A percentile compares a stretch with the other conserved stretches of the same genome.
Evolutionary conservation across 2,113 vertebrate genomes (phyloP).

Genomic region (Zosterops pallidus): DNA sequence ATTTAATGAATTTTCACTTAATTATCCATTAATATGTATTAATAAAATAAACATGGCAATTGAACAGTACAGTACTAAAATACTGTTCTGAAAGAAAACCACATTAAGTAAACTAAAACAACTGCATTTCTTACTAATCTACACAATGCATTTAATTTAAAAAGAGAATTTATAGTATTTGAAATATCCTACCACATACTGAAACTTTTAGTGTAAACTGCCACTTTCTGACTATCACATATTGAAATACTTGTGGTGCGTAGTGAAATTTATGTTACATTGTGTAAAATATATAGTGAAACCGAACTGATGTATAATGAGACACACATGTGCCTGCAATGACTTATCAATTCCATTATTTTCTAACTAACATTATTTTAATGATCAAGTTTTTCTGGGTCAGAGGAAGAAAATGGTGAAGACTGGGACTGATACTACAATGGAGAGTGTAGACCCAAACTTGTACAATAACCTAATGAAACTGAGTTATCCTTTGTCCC

Average conservation of each 20-base stretch:
- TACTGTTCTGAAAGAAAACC: conserved; percentile 15
- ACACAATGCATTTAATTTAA: conserved; percentile 28
- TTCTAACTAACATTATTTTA: conserved; percentile 59
- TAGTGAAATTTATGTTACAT: conserved; percentile 71
- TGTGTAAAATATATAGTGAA: conserved; percentile 74
- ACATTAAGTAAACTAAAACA: conserved; percentile 7
- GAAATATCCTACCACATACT: conserved; percentile 64
- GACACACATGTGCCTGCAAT: conserved; percentile 60
- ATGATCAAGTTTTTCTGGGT: conserved; percentile 36
- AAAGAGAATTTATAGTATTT: conserved; percentile 53
- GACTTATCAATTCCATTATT: conserved; percentile 65
- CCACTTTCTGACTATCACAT: conserved; percentile 65
- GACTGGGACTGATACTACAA: neutral
- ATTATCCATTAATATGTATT: neutral
- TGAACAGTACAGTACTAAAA: neutral
- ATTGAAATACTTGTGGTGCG: conserved; percentile 66
- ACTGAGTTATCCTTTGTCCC: neutral
- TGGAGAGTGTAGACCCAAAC: neutral
- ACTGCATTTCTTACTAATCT: conserved; percentile 42
- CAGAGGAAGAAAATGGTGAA: conserved; percentile 20
- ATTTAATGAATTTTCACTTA: conserved; percentile 42
- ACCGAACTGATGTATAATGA: conserved; percentile 65
- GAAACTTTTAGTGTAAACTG: conserved; percentile 70
- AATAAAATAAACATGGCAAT: conserved; percentile 19
- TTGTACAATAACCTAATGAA: neutral